Base-by-base conservation (phyloP, 2,797 vertebrate genomes). In the Danio kyathit region DNA sequence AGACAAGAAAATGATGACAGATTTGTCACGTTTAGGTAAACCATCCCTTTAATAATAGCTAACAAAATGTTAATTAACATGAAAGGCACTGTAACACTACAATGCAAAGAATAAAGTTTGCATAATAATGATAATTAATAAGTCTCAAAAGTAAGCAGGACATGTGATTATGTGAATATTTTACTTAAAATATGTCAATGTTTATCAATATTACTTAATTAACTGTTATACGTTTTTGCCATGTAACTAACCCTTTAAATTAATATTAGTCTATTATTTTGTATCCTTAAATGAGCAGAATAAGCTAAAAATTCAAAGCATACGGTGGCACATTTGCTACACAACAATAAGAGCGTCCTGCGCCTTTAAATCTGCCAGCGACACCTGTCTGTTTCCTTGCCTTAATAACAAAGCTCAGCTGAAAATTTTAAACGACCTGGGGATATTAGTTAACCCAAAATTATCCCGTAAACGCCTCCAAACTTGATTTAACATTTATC, bases 331-430 rank as follows among this genome's bases (percentile, higher is more conserved):
- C 41, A 46, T 67, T 46, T 29, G 3, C 3, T 13, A 54, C 13
- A 52, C 21, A 4, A 40, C 14, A 44, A 16, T 61, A 61, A 79
- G 9, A 54, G 16, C 46, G 48, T 56, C 77, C 19, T 79, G 77
- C 17, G 8, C 17, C 56, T 79, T 79, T 79, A 79, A 79, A 54
- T 79, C 67, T 29, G 40, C 19, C 29, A 17, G 67, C 13, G 2
- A 52, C 67, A 41, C 14, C 2, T 66, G 40, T 13, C 5, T 11
- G 16, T 63, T 79, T 9, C 13, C 6, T 71, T 78, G 2, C n/a
- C 12, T 17, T 2, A 76, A 8, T 40, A 5, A 46, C 21, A 69
- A 38, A 60, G 13, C 56, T 21, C 3, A 29, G 10, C 44, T 49
- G n/a, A 40, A 11, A 60, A 10, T 6, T 19, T 16, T 11, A 14